Conservation (phyloP, 2,113 vertebrate genomes). For the Fulica atra region DNA sequence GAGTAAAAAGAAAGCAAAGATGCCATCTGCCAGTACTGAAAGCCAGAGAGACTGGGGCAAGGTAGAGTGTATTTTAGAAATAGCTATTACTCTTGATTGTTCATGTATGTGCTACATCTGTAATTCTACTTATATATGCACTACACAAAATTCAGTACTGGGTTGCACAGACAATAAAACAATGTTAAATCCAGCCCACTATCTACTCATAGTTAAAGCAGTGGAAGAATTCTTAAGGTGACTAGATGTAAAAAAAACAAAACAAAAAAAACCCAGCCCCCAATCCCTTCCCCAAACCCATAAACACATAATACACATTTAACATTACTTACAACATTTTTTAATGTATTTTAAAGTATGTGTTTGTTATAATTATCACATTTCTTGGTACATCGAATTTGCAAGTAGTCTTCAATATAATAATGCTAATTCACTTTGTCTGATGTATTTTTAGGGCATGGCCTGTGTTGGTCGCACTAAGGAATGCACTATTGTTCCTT, state of each 20-base stretch:
- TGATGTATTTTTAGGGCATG: constrained; percentile 87
- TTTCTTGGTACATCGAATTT: background rate
- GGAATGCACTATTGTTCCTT: constrained; percentile 97
- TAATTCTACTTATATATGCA: background rate
- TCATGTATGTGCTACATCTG: constrained; percentile 12
- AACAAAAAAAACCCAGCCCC: background rate
- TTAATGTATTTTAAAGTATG: background rate
- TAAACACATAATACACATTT: background rate
- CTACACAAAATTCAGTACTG: constrained; percentile 38
- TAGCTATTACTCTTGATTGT: constrained; percentile 2
- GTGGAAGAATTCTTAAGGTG: background rate
- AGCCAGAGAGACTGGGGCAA: constrained; percentile 99
- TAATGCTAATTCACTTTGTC: background rate
- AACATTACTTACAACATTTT: background rate
- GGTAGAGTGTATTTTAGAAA: constrained; percentile 79
- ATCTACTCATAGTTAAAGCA: background rate
- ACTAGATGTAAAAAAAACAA: background rate
- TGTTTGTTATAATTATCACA: background rate
- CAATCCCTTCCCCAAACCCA: background rate
- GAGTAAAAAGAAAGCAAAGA: constrained; percentile 99
- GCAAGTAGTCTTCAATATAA: background rate
- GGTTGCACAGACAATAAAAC: background rate
- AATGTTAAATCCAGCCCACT: background rate
- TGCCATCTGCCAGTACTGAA: constrained; percentile 96
- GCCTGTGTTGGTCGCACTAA: constrained; percentile 98